Percentiles rank a stretch among this genome's conserved stretches.
phyloP scores from a whole-genome alignment of 2,888 invertebrate genomes.

The Mellilla xanthometata region DNA sequence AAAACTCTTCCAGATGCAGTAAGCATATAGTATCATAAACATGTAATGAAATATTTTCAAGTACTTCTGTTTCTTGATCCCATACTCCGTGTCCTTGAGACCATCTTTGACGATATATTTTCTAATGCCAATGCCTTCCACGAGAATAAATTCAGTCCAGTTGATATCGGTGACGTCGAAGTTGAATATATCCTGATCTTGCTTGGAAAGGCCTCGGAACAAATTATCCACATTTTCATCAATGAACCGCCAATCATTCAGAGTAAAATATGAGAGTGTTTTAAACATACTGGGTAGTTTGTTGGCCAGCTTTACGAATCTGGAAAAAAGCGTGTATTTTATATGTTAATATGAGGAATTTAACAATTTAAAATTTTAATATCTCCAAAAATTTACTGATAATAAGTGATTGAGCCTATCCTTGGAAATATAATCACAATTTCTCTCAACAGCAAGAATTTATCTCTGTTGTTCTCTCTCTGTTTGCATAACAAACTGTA shows the following conservation, averaged over 20 bases:
- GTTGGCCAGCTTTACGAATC: background rate
- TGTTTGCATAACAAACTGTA: no score
- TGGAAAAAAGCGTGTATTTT: background rate
- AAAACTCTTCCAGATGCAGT: background rate
- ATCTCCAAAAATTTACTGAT: no score
- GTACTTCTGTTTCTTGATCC: background rate
- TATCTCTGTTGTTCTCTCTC: no score
- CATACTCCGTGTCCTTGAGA: constrained; percentile 3
- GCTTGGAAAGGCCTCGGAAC: constrained; percentile 14
- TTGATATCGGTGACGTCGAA: constrained; percentile 22
- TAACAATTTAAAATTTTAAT: no score
- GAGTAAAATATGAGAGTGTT: background rate
- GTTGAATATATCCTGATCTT: constrained; percentile 24
- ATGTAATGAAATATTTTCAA: constrained; percentile 8
- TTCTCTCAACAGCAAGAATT: no score
- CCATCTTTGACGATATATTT: constrained; percentile 24
- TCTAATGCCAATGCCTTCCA: constrained; percentile 11
- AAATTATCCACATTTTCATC: constrained; percentile 15
- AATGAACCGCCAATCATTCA: background rate
- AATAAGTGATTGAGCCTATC: no score
- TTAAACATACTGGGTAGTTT: background rate
- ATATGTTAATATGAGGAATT: no score
- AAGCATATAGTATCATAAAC: background rate
- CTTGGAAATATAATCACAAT: no score
- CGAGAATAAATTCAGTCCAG: constrained; percentile 10